Conservation (phyloP, 30 jellyfish, hydroid and myxozoan genomes). For the Hydractinia echinata region DNA sequence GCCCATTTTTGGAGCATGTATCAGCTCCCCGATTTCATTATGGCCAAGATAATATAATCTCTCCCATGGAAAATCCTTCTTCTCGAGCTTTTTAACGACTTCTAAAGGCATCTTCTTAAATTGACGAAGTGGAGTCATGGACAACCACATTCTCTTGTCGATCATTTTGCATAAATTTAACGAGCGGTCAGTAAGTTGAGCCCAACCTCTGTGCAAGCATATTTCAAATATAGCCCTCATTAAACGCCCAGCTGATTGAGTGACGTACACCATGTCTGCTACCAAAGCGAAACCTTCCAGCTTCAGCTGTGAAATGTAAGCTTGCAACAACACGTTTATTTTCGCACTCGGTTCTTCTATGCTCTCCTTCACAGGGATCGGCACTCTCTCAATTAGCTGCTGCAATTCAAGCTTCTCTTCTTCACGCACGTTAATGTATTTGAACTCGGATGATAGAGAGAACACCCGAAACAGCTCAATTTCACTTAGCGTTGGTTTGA, state of each 20-base stretch:
- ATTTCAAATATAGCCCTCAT: conserved; percentile 96
- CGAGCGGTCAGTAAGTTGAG: conserved; percentile 93
- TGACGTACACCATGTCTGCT: conserved; percentile 96
- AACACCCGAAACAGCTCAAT: conserved; percentile 92
- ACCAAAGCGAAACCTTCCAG: conserved; percentile 97
- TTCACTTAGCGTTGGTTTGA: conserved; percentile 88
- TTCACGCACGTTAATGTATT: conserved; percentile 89
- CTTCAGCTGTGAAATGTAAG: conserved; percentile 95
- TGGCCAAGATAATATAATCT: conserved; percentile 95
- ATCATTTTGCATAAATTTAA: conserved; percentile 92
- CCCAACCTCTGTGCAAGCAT: conserved; percentile 99
- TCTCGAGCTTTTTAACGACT: conserved; percentile 85
- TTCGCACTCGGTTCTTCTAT: conserved; percentile 98
- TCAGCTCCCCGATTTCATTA: conserved; percentile 93
- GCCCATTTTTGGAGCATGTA: conserved; percentile 99
- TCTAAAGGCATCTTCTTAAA: conserved; percentile 95
- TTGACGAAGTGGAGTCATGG: conserved; percentile 98
- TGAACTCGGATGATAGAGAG: conserved; percentile 93
- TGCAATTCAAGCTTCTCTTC: conserved; percentile 96
- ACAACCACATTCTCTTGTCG: conserved; percentile 97
- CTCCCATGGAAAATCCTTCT: conserved; percentile 99
- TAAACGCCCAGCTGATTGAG: conserved; percentile 99
- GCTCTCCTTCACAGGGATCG: conserved; percentile 97
- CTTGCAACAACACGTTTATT: conserved; percentile 93
- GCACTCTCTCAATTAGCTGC: conserved; percentile 93